Percentiles rank a stretch among this genome's conserved stretches.
phyloP scores from a whole-genome alignment of 2,888 invertebrate species.

The Leptopterna dolabrata region DNA sequence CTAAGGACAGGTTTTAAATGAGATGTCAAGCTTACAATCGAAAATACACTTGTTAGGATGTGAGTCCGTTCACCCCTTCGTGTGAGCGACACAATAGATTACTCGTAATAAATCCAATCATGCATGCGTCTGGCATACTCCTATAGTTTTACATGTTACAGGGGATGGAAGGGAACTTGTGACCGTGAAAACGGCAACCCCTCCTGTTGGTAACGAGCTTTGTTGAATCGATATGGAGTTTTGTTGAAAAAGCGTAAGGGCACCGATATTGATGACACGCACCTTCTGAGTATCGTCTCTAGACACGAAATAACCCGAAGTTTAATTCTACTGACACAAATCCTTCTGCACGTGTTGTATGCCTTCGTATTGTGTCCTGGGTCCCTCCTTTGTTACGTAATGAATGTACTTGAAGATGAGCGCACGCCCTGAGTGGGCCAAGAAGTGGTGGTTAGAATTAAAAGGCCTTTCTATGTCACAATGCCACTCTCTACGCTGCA shows the following conservation, averaged over 20 bases:
- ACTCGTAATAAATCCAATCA: slow-evolving; percentile 28
- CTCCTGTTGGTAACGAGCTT: slow-evolving; percentile 27
- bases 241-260: neutral
- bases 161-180: neutral
- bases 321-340: slow-evolving; percentile 47
- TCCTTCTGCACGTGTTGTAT: neutral
- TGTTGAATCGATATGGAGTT: slow-evolving; percentile 33
- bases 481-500: neutral
- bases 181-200: slow-evolving; percentile 33
- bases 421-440: neutral
- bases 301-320: neutral
- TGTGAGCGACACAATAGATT: slow-evolving; percentile 2
- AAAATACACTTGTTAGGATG: neutral
- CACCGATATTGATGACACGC: slow-evolving; percentile 29
- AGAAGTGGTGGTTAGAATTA: neutral
- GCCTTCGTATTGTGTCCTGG: neutral
- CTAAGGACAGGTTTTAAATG: too few species aligned
- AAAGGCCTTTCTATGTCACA: neutral
- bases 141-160: slow-evolving; percentile 12
- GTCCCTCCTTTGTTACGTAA: neutral
- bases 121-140: slow-evolving; percentile 45
- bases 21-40: neutral
- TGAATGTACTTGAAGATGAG: neutral
- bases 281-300: neutral
- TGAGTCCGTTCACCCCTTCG: neutral